Evolutionary conservation across 1,140 invertebrate genomes (phyloP), one percentile per base, ranked within the genome.

Genomic region (Lethrus apterus): DNA sequence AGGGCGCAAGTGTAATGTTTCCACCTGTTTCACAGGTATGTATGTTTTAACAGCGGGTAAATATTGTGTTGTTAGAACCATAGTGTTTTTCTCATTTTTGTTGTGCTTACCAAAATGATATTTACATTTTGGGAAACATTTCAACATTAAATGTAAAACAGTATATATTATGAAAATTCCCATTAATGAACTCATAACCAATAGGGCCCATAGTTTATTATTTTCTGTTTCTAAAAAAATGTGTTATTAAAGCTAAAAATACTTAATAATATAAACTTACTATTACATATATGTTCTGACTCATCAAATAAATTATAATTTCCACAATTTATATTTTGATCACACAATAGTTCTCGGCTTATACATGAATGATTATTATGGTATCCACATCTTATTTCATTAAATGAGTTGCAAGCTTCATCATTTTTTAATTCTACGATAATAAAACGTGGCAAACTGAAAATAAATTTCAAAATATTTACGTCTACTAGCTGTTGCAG

Each of bases 401-500:
- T 38, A n/a, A n/a, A n/a, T 10, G 18, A 7, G 14, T 21, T 21
- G 14, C 35, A 38, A 21, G 8, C 24, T 11, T 38, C 35, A 5
- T 8, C 5, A 2, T 4, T 11, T 38, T 38, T 38, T 21, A 38
- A 19, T 11, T 20, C 35, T 38, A 38, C 17, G 23, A 36, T n/a
- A 13, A 14, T 9, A 9, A 14, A 17, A 14, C n/a, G n/a, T n/a
- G 8, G 19, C 13, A 17, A 18, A 14, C 9, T 9, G 13, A 33
- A 33, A 14, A 33, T 3, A 11, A 34, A 18, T 34, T 13, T 34
- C n/a, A n/a, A n/a, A n/a, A n/a, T n/a, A 13, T 21, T 5, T 38
- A 38, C 35, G 20, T 38, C 35, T 38, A n/a, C 19, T 38, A 38
- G 35, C 20, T 38, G 35, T 38, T 21, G 20, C 35, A 5, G 35